Percentiles rank a stretch among this genome's conserved stretches.
These are phyloP conservation scores for Atta colombica DNA, from an alignment of 1,140 invertebrate species.

Conservation along the genomic window DNA sequence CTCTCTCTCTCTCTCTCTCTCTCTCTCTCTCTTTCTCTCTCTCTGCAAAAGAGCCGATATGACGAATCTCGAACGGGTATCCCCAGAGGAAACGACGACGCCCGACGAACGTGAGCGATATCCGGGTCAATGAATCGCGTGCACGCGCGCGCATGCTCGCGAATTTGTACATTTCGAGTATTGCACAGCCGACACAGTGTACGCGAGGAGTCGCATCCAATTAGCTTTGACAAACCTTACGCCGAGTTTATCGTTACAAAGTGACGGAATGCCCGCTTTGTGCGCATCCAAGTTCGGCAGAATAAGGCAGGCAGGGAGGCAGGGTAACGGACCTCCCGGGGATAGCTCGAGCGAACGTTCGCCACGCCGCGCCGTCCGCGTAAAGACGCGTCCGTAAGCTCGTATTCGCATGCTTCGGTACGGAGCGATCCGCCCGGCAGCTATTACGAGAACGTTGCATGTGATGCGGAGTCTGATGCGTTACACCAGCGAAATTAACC, in stretches of 20 bases:
- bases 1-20: conserved; percentile 2
- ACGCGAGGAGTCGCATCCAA: conserved; percentile 56
- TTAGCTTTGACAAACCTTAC: conserved; percentile 64
- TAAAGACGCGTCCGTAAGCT: conserved; percentile 27
- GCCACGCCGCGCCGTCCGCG: background rate
- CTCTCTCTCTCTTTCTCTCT: background rate
- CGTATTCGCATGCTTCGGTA: background rate
- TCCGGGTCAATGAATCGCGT: conserved; percentile 44
- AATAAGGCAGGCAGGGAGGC: background rate
- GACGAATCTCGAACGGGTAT: conserved; percentile 38
- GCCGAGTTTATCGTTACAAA: conserved; percentile 62
- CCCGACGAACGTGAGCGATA: conserved; percentile 31
- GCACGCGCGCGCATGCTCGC: conserved; percentile 1
- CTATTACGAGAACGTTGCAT: conserved; percentile 39
- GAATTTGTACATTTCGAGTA: conserved; percentile 53
- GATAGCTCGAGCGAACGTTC: background rate
- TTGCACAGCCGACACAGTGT: conserved; percentile 22
- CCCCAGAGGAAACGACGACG: conserved; percentile 31
- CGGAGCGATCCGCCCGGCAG: conserved; percentile 39
- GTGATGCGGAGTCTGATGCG: conserved; percentile 5
- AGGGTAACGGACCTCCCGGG: background rate
- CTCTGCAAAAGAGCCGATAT: conserved; percentile 32
- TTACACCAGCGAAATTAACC: background rate
- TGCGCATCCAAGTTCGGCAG: conserved; percentile 39
- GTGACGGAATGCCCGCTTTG: conserved; percentile 58